Evolutionary conservation across 64 coral and sea anemone species (phyloP).

Genomic region (Dendrophyllia cribrosa): DNA sequence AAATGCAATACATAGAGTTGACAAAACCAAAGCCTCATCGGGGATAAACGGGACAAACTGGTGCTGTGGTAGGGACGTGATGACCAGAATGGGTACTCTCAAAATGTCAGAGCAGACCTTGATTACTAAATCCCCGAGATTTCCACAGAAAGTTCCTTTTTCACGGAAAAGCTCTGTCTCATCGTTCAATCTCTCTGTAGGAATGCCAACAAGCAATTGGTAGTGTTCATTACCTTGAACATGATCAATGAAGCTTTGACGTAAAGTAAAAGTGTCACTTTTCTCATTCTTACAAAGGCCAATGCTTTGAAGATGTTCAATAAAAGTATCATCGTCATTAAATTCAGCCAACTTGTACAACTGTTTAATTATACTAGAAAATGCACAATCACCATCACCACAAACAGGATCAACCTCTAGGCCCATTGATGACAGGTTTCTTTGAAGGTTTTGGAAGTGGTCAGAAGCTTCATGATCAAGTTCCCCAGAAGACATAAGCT

Average conservation of each 20-base stretch:
- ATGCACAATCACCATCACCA: conserved; percentile 52
- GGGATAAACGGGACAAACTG: conserved; percentile 45
- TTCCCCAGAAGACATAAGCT: conserved; percentile 5
- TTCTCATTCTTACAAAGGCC: not conserved
- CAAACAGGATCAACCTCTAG: not conserved
- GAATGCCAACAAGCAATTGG: conserved; percentile 26
- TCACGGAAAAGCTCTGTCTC: conserved; percentile 52
- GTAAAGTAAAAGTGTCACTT: conserved; percentile 8
- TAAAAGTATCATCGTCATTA: not conserved
- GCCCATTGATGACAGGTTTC: conserved; percentile 4
- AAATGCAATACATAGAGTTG: conserved; percentile 6
- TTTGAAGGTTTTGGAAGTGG: not conserved
- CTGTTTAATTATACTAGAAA: conserved; percentile 32
- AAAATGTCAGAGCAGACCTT: conserved; percentile 44
- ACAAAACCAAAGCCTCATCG: not conserved
- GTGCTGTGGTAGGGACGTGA: not conserved
- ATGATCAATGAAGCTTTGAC: conserved; percentile 20
- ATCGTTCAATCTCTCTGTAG: not conserved
- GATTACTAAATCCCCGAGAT: conserved; percentile 43
- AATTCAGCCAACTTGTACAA: conserved; percentile 6
- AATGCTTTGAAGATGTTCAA: conserved; percentile 23
- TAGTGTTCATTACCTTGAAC: conserved; percentile 67
- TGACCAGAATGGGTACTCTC: conserved; percentile 14
- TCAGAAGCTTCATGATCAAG: not conserved
- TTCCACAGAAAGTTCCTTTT: conserved; percentile 40